phyloP scores from a whole-genome alignment of 2,888 invertebrate species.

The Lepas anatifera region DNA sequence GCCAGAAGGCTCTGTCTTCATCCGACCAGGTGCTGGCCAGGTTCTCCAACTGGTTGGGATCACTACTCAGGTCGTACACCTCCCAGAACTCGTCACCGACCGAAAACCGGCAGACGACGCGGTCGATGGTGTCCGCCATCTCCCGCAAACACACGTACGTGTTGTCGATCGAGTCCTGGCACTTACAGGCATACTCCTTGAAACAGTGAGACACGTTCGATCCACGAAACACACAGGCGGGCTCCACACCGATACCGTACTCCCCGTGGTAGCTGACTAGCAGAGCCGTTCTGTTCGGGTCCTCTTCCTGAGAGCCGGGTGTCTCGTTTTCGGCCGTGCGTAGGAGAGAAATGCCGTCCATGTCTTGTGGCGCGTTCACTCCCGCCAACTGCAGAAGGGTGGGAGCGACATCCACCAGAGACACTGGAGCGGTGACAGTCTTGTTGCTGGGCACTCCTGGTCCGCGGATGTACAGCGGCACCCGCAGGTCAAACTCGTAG shows the following conservation, averaged over 20 bases:
- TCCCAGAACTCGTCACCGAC: slow-evolving; percentile 46
- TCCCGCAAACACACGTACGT: slow-evolving; percentile 66
- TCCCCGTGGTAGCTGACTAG: not conserved
- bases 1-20: not conserved
- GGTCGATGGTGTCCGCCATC: slow-evolving; percentile 36
- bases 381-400: slow-evolving; percentile 65
- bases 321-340: too few relatives aligned
- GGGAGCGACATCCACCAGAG: slow-evolving; percentile 71
- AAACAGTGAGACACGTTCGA: not conserved
- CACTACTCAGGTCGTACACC: slow-evolving; percentile 56
- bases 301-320: too few relatives aligned
- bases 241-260: not conserved
- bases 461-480: slow-evolving; percentile 68
- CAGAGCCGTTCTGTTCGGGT: slow-evolving; percentile 41
- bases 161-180: slow-evolving; percentile 72
- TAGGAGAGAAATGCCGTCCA: slow-evolving; percentile 56
- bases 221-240: not conserved
- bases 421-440: slow-evolving; percentile 44
- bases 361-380: slow-evolving; percentile 37
- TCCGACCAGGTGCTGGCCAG: not conserved
- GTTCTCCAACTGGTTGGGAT: slow-evolving; percentile 60
- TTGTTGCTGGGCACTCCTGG: slow-evolving; percentile 44
- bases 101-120: slow-evolving; percentile 12
- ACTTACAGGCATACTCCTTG: slow-evolving; percentile 49
- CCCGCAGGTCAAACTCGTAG: slow-evolving; percentile 75